These are phyloP conservation scores for Cepphus grylle DNA, from an alignment of 2,113 vertebrate species.

Conservation along the genomic window DNA sequence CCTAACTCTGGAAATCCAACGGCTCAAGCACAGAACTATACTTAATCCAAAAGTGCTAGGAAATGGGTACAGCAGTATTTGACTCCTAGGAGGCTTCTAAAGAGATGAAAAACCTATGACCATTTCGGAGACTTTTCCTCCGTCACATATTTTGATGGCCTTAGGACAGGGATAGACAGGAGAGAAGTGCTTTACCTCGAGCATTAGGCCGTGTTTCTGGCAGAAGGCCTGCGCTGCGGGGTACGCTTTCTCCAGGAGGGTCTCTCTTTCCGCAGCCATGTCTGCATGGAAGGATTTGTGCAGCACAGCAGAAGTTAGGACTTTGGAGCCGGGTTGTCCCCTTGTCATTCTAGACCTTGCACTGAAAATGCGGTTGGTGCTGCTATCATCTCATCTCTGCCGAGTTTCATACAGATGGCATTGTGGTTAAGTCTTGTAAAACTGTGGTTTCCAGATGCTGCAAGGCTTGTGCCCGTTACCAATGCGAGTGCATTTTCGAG, in stretches of 20 bases:
- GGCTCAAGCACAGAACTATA: neutral
- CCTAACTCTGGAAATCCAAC: neutral
- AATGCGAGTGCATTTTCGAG: neutral
- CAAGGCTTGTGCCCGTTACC: neutral
- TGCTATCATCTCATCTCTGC: neutral
- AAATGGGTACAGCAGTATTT: neutral
- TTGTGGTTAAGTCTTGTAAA: neutral
- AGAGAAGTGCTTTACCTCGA: conserved; percentile 74
- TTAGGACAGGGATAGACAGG: neutral
- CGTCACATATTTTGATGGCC: neutral
- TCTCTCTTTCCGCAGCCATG: conserved; percentile 79
- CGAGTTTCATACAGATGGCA: neutral
- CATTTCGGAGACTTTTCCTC: neutral
- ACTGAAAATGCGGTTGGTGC: neutral
- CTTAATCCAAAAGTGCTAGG: neutral
- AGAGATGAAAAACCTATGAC: neutral
- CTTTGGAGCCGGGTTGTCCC: neutral
- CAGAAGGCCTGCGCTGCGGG: conserved; percentile 80
- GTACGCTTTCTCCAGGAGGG: conserved; percentile 72
- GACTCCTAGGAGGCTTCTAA: neutral
- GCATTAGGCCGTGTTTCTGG: conserved; percentile 73
- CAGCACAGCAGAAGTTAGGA: neutral
- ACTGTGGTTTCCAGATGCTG: neutral
- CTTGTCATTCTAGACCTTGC: neutral
- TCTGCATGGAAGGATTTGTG: conserved; percentile 59